A percentile compares a stretch with the other conserved stretches of the same genome.
Conservation (phyloP, 2,797 vertebrate species). For the Lacerta bilineata region DNA sequence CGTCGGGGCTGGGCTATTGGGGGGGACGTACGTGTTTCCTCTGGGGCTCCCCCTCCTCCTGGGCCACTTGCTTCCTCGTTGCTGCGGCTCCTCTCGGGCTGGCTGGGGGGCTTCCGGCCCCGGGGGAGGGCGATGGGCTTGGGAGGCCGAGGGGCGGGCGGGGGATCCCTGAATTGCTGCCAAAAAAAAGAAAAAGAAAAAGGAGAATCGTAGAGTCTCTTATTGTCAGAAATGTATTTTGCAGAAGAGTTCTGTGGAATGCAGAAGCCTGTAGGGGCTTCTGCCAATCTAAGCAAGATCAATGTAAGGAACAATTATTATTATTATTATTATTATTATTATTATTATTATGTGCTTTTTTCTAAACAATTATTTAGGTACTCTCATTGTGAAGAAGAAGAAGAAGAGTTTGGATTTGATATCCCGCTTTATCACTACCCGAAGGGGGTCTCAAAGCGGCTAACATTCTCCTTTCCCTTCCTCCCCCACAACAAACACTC, state of each 20-base stretch:
- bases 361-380: too few relatives aligned
- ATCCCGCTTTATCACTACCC: too few relatives aligned
- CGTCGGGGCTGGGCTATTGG: slow-evolving; percentile 50
- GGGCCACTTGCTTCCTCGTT: slow-evolving; percentile 23
- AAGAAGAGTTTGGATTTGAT: too few relatives aligned
- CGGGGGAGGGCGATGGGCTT: slow-evolving; percentile 75
- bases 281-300: too few relatives aligned
- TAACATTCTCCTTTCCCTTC: too few relatives aligned
- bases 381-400: too few relatives aligned
- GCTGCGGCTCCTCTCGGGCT: slow-evolving; percentile 57
- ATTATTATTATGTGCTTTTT: too few relatives aligned
- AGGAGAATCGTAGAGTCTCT: neutral
- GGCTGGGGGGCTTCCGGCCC: slow-evolving; percentile 65
- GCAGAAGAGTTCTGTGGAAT: neutral
- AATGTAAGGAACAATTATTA: too few relatives aligned
- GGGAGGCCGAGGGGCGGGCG: slow-evolving; percentile 63
- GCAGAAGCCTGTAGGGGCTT: neutral
- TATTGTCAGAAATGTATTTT: too few relatives aligned
- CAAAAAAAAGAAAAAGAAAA: slow-evolving; percentile 9
- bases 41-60: neutral
- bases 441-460: too few relatives aligned
- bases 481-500: too few relatives aligned
- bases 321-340: too few relatives aligned
- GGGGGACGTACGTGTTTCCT: slow-evolving; percentile 16
- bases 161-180: slow-evolving; percentile 65